phyloP scores from a whole-genome alignment of 2,888 invertebrate species.

The Caenorhabditis sp. region DNA sequence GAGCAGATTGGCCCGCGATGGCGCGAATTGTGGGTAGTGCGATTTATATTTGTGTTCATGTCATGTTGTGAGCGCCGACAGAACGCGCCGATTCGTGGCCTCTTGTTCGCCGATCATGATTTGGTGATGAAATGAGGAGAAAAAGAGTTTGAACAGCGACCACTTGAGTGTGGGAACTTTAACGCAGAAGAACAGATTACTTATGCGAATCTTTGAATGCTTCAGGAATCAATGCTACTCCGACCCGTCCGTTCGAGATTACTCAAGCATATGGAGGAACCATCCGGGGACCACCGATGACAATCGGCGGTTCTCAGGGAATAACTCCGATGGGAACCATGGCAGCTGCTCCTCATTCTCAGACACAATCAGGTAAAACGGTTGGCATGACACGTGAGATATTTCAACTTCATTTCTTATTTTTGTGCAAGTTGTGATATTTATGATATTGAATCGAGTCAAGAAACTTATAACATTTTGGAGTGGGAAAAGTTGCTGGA shows the following conservation, averaged over 20 bases:
- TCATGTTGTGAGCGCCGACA: slow-evolving; percentile 41
- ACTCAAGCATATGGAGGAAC: slow-evolving; percentile 65
- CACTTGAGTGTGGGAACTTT: slow-evolving; percentile 39
- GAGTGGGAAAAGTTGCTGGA: neutral
- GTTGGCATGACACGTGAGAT: neutral
- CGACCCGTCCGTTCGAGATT: slow-evolving; percentile 52
- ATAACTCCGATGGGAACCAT: slow-evolving; percentile 71
- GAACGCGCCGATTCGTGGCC: slow-evolving; percentile 46
- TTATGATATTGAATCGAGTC: slow-evolving; percentile 9
- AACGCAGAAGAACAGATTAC: too few relatives aligned
- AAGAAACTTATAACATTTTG: slow-evolving; percentile 22
- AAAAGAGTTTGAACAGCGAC: slow-evolving; percentile 17
- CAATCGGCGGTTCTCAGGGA: slow-evolving; percentile 49
- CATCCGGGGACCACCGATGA: slow-evolving; percentile 50
- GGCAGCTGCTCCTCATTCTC: slow-evolving; percentile 46
- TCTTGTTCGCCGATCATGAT: slow-evolving; percentile 41
- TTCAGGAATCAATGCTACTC: slow-evolving; percentile 48
- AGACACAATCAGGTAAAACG: slow-evolving; percentile 30
- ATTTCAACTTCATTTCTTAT: neutral
- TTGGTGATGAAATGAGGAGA: slow-evolving; percentile 5
- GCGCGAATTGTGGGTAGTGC: slow-evolving; percentile 48
- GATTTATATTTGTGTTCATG: slow-evolving; percentile 58
- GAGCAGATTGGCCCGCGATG: slow-evolving; percentile 15
- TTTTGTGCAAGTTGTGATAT: neutral
- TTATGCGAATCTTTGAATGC: neutral